Evolutionary conservation across 1,140 invertebrate species (phyloP).

Genomic region (Ceratoteleas bidentatus): DNA sequence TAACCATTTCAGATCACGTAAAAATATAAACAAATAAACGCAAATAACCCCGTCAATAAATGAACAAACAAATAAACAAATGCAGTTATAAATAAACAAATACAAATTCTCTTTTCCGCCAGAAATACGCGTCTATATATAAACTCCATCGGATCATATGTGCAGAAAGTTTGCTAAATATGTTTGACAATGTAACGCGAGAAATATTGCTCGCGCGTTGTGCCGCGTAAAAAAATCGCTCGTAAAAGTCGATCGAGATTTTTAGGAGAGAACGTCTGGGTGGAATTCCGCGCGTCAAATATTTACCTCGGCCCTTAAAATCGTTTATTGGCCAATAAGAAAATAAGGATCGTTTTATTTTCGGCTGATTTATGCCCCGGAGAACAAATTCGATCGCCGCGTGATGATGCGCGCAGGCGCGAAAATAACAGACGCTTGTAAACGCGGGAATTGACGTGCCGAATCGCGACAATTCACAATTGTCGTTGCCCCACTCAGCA

Average conservation of each 20-base stretch:
- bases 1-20: no score
- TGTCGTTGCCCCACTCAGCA: no score
- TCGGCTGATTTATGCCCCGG: neutral
- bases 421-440: no score
- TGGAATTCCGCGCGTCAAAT: conserved; percentile 20
- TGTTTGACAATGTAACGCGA: neutral
- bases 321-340: conserved; percentile 19
- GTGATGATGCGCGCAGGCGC: no score
- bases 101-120: no score
- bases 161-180: no score
- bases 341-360: conserved; percentile 4
- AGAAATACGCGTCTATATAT: neutral
- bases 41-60: neutral
- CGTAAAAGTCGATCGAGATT: conserved; percentile 24
- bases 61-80: neutral
- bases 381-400: no score
- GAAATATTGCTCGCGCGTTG: neutral
- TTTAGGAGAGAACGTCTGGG: conserved; percentile 14
- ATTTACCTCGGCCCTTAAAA: conserved; percentile 13
- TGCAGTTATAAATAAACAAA: neutral
- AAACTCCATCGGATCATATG: neutral
- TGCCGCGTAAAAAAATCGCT: conserved; percentile 21
- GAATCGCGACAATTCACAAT: no score
- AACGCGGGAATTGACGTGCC: no score
- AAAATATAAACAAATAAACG: neutral